These are phyloP conservation scores for Pelvicachromis taeniatus DNA, from an alignment of 2,113 vertebrate genomes.

Conservation along the genomic window DNA sequence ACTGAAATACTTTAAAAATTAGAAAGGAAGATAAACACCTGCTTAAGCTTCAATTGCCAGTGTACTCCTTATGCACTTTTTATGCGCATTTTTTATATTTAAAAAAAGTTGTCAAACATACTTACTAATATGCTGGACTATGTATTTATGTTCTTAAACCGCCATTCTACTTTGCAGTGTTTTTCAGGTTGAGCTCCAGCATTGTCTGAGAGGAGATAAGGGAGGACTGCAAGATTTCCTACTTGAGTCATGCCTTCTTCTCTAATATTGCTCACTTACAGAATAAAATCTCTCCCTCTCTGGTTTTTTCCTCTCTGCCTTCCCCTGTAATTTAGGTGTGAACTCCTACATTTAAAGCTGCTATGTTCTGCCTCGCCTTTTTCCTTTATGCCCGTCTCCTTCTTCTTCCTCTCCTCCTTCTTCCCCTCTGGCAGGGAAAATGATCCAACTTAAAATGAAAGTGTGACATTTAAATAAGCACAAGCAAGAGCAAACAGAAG, in stretches of 20 bases:
- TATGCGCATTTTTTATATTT: neutral
- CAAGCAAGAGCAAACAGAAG: constrained; percentile 1
- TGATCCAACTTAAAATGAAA: constrained; percentile 44
- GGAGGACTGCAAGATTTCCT: neutral
- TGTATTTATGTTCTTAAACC: neutral
- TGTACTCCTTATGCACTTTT: neutral
- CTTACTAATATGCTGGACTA: neutral
- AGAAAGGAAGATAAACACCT: neutral
- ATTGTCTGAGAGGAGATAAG: constrained; percentile 14
- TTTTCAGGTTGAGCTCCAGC: neutral
- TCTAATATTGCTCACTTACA: constrained; percentile 34
- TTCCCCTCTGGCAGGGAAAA: constrained; percentile 27
- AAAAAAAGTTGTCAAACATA: neutral
- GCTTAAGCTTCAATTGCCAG: neutral
- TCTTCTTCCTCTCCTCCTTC: neutral
- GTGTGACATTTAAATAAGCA: constrained; percentile 47
- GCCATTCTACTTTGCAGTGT: neutral
- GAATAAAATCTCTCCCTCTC: neutral
- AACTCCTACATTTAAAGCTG: constrained; percentile 31
- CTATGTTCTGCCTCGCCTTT: constrained; percentile 20
- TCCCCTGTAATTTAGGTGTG: constrained; percentile 36
- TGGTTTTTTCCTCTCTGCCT: neutral
- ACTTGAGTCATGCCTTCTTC: neutral
- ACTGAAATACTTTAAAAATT: neutral
- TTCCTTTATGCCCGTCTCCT: neutral